Percentiles rank a stretch among this genome's conserved stretches.
phyloP scores from a whole-genome alignment of 2,113 vertebrate genomes.

The Amia ocellicauda region DNA sequence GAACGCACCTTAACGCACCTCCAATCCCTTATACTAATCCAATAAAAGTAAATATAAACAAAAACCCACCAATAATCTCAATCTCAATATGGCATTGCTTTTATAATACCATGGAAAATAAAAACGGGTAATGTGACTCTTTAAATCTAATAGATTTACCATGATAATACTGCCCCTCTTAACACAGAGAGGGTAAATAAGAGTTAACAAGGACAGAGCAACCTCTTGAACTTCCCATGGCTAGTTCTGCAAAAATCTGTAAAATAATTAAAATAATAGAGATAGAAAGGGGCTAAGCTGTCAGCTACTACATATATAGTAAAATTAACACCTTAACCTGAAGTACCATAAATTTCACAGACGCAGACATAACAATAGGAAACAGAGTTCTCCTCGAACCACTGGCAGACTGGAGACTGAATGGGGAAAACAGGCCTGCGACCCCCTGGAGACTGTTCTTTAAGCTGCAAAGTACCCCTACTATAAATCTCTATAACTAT shows the following conservation, averaged over 20 bases:
- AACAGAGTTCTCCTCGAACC: not conserved
- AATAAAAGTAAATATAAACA: too few relatives aligned
- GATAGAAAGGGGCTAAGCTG: not conserved
- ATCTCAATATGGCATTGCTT: too few relatives aligned
- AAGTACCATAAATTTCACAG: not conserved
- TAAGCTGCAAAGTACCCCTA: not conserved
- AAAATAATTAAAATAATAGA: constrained; percentile 3
- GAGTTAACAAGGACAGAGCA: too few relatives aligned
- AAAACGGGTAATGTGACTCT: too few relatives aligned
- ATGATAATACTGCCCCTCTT: too few relatives aligned
- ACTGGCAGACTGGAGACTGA: not conserved
- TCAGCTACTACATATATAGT: constrained; percentile 3
- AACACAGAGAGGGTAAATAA: too few relatives aligned
- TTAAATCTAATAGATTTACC: too few relatives aligned
- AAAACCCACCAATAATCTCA: too few relatives aligned
- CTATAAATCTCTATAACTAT: constrained; percentile 2
- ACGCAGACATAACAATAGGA: constrained; percentile 12
- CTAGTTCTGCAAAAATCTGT: not conserved
- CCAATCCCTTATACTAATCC: too few relatives aligned
- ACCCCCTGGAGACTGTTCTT: not conserved
- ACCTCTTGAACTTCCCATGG: too few relatives aligned
- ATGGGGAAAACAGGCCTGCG: constrained; percentile 9
- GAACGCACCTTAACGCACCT: too few relatives aligned
- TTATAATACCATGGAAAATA: too few relatives aligned
- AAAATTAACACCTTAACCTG: not conserved